A percentile compares a stretch with the other conserved stretches of the same genome.
Conservation (phyloP, 2,797 vertebrate genomes). For the Galagoides demidoff region DNA sequence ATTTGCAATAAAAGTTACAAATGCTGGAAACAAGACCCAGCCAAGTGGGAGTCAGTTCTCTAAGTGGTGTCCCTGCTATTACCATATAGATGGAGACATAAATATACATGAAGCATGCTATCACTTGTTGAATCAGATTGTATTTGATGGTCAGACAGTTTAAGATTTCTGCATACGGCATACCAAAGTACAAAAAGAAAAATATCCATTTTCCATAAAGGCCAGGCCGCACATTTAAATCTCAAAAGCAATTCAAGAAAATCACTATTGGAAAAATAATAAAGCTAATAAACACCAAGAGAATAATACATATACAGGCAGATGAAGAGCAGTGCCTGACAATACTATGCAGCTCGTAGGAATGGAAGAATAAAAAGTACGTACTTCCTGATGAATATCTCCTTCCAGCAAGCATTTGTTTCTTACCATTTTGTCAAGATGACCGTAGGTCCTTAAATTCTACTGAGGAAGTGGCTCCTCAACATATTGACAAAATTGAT, state of each 20-base stretch:
- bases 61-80: conserved; percentile 64
- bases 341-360: background rate
- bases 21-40: conserved; percentile 63
- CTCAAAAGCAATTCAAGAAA: background rate
- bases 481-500: background rate
- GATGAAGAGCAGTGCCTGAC: background rate
- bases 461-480: background rate
- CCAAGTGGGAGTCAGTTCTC: conserved; percentile 28
- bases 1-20: conserved; percentile 77
- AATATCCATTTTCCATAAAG: background rate
- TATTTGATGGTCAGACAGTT: conserved; percentile 70
- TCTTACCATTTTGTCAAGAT: background rate
- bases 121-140: conserved; percentile 67
- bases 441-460: background rate
- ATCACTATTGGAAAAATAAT: background rate
- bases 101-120: conserved; percentile 71
- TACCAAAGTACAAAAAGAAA: conserved; percentile 68
- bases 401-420: background rate
- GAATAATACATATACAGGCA: background rate
- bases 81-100: conserved; percentile 73
- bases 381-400: background rate
- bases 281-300: background rate
- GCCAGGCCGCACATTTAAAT: conserved; percentile 38
- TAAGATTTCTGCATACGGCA: conserved; percentile 50
- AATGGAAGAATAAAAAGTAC: background rate